These are phyloP conservation scores for Cremastobaeus sp. DNA, from an alignment of 2,888 invertebrate genomes.

Conservation along the genomic window DNA sequence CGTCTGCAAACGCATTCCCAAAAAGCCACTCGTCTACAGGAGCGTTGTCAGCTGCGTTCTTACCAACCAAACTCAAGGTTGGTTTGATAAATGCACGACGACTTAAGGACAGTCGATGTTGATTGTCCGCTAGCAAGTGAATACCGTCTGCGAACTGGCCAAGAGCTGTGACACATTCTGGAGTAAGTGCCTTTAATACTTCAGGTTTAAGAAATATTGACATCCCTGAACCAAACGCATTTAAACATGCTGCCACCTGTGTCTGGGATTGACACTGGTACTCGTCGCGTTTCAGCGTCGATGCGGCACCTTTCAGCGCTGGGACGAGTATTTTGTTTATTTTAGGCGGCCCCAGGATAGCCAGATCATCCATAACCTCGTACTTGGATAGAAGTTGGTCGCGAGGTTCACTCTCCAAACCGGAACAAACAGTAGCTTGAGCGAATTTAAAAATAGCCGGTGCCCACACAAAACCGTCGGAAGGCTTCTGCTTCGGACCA, in stretches of 20 bases:
- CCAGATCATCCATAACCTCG: slow-evolving; percentile 5
- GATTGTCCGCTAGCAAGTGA: slow-evolving; percentile 20
- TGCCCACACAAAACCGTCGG: background rate
- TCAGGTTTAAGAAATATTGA: slow-evolving; percentile 10
- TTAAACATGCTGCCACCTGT: slow-evolving; percentile 29
- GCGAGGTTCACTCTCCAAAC: background rate
- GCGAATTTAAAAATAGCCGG: background rate
- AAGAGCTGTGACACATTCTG: slow-evolving; percentile 8
- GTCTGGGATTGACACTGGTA: slow-evolving; percentile 11
- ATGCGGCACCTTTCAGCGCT: slow-evolving; percentile 4
- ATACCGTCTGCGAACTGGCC: slow-evolving; percentile 14
- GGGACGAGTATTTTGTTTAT: slow-evolving; percentile 10
- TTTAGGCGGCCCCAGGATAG: slow-evolving; percentile 15
- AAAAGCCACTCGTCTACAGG: slow-evolving; percentile 32
- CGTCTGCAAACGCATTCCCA: slow-evolving; percentile 25
- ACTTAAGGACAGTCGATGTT: slow-evolving; percentile 18
- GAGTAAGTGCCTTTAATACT: background rate
- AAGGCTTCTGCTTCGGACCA: background rate
- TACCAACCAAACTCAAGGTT: slow-evolving; percentile 16
- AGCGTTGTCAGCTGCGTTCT: slow-evolving; percentile 15
- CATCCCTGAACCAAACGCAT: slow-evolving; percentile 22
- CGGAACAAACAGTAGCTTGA: background rate
- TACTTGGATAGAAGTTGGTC: slow-evolving; percentile 10
- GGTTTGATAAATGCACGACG: slow-evolving; percentile 34
- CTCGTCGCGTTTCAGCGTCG: slow-evolving; percentile 22